These are phyloP conservation scores for Lordiphosa andalusiaca DNA, from an alignment of 2,888 invertebrate species.

Conservation along the genomic window DNA sequence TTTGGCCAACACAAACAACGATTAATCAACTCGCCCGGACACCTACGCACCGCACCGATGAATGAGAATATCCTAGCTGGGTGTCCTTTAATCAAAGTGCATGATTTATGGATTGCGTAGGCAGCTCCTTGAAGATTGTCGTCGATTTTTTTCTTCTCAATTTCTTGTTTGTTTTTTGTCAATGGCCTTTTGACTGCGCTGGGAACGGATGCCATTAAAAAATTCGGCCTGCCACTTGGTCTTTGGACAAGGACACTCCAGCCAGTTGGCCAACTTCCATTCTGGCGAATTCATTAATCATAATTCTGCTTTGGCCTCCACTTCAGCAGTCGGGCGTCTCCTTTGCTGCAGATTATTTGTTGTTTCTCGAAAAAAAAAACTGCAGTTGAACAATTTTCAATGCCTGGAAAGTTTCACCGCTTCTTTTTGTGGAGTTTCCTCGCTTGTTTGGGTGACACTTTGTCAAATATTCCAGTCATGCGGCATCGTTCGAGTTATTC, in stretches of 20 bases:
- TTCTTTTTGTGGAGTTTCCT: conserved; percentile 38
- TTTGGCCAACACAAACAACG: conserved; percentile 33
- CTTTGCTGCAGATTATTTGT: conserved; percentile 48
- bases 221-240: conserved; percentile 32
- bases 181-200: conserved; percentile 62
- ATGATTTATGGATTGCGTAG: conserved; percentile 57
- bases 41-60: conserved; percentile 43
- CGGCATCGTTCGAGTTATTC: conserved; percentile 51
- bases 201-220: conserved; percentile 60
- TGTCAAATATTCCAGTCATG: conserved; percentile 59
- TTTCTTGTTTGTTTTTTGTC: conserved; percentile 39
- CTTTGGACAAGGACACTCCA: conserved; percentile 26
- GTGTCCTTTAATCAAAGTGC: conserved; percentile 62
- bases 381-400: conserved; percentile 64
- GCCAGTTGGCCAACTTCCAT: conserved; percentile 59
- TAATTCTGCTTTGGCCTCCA: conserved; percentile 43
- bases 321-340: conserved; percentile 36
- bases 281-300: conserved; percentile 61
- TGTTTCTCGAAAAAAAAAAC: conserved; percentile 47
- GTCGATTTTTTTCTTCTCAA: conserved; percentile 19
- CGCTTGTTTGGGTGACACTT: conserved; percentile 29
- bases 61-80: conserved; percentile 22
- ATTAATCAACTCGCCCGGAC: conserved; percentile 55
- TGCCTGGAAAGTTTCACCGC: conserved; percentile 44
- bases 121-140: conserved; percentile 32